A percentile compares a stretch with the other conserved stretches of the same genome.
phyloP scores from a whole-genome alignment of 2,888 invertebrate genomes.

The Callosobruchus maculatus region DNA sequence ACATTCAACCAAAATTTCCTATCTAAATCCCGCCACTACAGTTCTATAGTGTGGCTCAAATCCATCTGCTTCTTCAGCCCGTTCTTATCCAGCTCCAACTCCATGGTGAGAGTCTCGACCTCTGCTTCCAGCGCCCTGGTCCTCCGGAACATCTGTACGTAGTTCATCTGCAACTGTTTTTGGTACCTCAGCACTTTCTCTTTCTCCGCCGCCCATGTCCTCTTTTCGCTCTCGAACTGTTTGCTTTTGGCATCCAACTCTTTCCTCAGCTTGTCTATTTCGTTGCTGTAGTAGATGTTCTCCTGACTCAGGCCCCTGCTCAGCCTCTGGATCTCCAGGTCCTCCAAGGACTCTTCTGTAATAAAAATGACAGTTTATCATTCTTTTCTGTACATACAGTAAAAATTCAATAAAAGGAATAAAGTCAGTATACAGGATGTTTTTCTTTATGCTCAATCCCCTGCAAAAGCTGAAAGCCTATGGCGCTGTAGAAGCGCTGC shows the following conservation, averaged over 20 bases:
- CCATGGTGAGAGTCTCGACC: constrained; percentile 62
- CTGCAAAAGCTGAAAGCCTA: too few relatives aligned
- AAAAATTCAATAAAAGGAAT: too few relatives aligned
- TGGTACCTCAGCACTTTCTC: constrained; percentile 80
- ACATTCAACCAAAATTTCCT: neutral
- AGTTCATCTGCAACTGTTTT: constrained; percentile 80
- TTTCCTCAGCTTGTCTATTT: constrained; percentile 57
- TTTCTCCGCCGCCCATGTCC: constrained; percentile 81
- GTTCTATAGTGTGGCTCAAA: constrained; percentile 58
- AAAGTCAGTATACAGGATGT: too few relatives aligned
- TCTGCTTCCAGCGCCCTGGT: constrained; percentile 72
- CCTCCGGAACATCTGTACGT: constrained; percentile 80
- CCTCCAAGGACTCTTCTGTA: constrained; percentile 55
- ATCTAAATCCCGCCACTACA: constrained; percentile 39
- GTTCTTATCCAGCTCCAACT: constrained; percentile 57
- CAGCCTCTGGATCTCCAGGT: constrained; percentile 56
- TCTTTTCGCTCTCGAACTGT: constrained; percentile 70
- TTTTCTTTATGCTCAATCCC: too few relatives aligned
- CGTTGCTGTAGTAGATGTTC: constrained; percentile 26
- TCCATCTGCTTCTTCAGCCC: constrained; percentile 53
- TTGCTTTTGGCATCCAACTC: constrained; percentile 60
- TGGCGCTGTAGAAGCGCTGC: too few relatives aligned
- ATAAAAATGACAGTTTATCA: too few relatives aligned
- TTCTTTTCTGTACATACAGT: too few relatives aligned
- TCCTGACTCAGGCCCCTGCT: constrained; percentile 53